Evolutionary conservation across 2,797 vertebrate species (phyloP), one percentile per base, ranked within the genome.

Genomic region (Diceros bicornis): DNA sequence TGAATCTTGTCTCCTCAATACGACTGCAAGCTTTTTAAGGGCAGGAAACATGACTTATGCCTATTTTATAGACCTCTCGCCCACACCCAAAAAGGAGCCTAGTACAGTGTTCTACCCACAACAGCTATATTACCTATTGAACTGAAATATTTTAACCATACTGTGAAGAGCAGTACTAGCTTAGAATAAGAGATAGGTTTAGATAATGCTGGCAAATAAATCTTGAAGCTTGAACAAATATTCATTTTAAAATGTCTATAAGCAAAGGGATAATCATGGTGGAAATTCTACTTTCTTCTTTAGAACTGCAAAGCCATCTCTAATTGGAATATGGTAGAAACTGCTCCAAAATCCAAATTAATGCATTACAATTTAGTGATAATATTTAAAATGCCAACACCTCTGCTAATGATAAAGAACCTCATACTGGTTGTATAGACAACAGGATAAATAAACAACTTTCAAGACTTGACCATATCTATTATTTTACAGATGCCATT

Each of bases 221-320:
- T 93, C 52, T 82, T 90, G 41, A 90, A 89, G 27, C 64, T 74
- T 97, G 32, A 92, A 96, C 34, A 66, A 90, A 97, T 78, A 74
- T 1, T 92, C 57, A 78, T 68, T 96, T 92, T 93, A 41, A 90
- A 96, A 94, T 75, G 37, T 91, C 85, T 94, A 50, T 21, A 93
- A 91, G 69, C 52, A 94, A 97, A 95, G 61, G 62, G 55, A 83
- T 94, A 92, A 83, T 86, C 11, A 50, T 61, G 10, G 84, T 95
- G 32, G 52, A 94, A 97, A 94, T 92, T 97, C 47, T 75, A 89
- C 32, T 96, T 97, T 93, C 57, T 92, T 96, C 77, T 92, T 92
- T 83, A 95, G 68, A 96, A 95, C 23, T 86, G 17, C 32, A 95
- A 97, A 90, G 41, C 29, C 75, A 94, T 89, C 72, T 87, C 72